Conservation (phyloP, 2,888 invertebrate species). For the Spialia ferax region DNA sequence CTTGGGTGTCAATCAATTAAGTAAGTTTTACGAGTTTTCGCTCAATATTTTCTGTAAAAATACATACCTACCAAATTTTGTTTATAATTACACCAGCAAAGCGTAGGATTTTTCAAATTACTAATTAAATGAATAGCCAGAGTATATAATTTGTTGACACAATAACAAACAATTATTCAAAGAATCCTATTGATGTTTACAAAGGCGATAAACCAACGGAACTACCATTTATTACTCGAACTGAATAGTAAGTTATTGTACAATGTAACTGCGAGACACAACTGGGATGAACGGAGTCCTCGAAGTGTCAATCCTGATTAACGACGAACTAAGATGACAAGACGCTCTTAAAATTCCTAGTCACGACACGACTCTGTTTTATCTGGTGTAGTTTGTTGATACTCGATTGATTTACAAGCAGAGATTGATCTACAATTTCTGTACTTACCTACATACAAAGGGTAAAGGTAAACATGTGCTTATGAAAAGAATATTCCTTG, state of each 20-base stretch:
- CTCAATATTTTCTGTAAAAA: too few species aligned
- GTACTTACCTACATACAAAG: too few species aligned
- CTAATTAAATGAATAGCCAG: too few species aligned
- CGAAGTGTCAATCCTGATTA: slow-evolving; percentile 35
- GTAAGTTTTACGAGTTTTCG: too few species aligned
- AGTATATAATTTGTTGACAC: not conserved
- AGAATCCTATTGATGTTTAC: slow-evolving; percentile 8
- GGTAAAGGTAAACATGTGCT: too few species aligned
- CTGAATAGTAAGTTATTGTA: slow-evolving; percentile 29
- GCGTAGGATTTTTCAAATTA: too few species aligned
- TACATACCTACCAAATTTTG: too few species aligned
- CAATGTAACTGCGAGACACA: slow-evolving; percentile 27
- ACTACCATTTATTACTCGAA: slow-evolving; percentile 30
- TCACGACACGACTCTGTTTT: slow-evolving; percentile 30
- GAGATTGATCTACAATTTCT: too few species aligned
- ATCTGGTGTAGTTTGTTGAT: not conserved
- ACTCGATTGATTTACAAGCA: not conserved
- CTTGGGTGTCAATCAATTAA: too few species aligned
- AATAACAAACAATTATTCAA: not conserved
- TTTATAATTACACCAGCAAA: too few species aligned
- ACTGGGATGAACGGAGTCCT: slow-evolving; percentile 28
- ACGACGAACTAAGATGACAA: slow-evolving; percentile 22
- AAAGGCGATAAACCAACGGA: slow-evolving; percentile 11
- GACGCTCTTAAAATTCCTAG: slow-evolving; percentile 32
- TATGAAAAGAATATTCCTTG: too few species aligned